phyloP scores from a whole-genome alignment of 2,888 invertebrate genomes.

The Corbicula japonica region DNA sequence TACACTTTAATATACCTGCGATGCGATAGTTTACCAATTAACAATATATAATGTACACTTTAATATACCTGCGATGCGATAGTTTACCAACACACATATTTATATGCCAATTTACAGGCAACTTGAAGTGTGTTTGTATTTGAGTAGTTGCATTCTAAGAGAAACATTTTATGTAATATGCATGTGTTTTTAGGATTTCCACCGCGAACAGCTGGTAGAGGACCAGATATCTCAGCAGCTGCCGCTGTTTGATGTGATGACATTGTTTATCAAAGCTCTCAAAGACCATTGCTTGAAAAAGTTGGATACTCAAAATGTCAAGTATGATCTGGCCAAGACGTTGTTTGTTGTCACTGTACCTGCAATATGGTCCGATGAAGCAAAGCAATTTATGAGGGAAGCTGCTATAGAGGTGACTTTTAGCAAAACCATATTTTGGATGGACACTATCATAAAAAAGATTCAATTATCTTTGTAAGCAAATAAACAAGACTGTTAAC shows the following conservation, averaged over 20 bases:
- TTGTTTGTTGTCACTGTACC: conserved; percentile 55
- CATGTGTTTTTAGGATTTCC: conserved; percentile 11
- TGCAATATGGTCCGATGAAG: conserved; percentile 50
- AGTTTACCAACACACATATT: too few species aligned
- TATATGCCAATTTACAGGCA: too few species aligned
- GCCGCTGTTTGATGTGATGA: conserved; percentile 41
- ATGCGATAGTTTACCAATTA: too few species aligned
- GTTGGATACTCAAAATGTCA: not conserved
- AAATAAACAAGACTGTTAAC: too few species aligned
- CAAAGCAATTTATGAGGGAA: conserved; percentile 46
- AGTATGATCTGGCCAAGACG: not conserved
- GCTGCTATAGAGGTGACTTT: conserved; percentile 39
- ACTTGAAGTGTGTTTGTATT: too few species aligned
- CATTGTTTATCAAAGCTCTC: conserved; percentile 47
- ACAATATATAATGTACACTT: too few species aligned
- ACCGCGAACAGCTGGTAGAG: conserved; percentile 14
- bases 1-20: too few species aligned
- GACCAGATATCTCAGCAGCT: conserved; percentile 17
- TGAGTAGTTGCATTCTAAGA: too few species aligned
- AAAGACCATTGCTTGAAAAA: conserved; percentile 35
- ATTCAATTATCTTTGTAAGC: too few species aligned
- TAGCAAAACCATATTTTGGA: not conserved
- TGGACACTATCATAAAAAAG: too few species aligned
- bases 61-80: too few species aligned
- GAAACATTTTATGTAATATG: too few species aligned